phyloP scores from a whole-genome alignment of 1,140 invertebrate species.

The Drosophila chauvacae region DNA sequence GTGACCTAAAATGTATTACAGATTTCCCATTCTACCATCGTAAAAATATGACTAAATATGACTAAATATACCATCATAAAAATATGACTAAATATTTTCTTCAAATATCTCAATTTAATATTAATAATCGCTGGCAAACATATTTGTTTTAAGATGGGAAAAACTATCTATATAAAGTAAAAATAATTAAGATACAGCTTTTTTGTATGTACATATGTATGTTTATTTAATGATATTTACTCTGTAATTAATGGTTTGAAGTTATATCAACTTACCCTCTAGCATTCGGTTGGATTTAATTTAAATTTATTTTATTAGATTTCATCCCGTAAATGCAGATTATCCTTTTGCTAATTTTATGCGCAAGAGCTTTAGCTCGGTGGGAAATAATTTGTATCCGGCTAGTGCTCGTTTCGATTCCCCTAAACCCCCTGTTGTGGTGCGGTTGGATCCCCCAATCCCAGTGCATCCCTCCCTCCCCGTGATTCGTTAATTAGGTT shows the following conservation, averaged over 20 bases:
- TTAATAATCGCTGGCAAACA: not conserved
- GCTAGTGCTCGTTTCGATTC: constrained; percentile 10
- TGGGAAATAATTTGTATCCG: constrained; percentile 31
- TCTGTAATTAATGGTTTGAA: not conserved
- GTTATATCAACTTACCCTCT: not conserved
- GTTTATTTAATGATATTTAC: not conserved
- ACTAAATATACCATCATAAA: no score
- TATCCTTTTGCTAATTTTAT: constrained; percentile 1
- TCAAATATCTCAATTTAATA: not conserved
- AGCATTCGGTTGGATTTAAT: not conserved
- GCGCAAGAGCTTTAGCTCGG: constrained; percentile 3
- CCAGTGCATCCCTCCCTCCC: not conserved
- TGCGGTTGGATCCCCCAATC: constrained; percentile 12
- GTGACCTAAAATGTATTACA: no score
- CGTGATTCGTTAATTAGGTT: constrained; percentile 43
- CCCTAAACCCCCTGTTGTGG: constrained; percentile 15
- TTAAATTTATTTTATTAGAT: not conserved
- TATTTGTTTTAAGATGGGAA: not conserved
- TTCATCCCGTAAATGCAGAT: constrained; percentile 1
- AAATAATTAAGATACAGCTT: fast-evolving
- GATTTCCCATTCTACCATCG: no score
- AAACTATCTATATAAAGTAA: no score
- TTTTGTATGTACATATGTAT: not conserved
- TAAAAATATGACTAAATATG: not conserved
- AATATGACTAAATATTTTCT: not conserved